A percentile compares a stretch with the other conserved stretches of the same genome.
These are phyloP conservation scores for Hydrolagus colliei DNA, from an alignment of 2,797 vertebrate genomes.

Conservation along the genomic window DNA sequence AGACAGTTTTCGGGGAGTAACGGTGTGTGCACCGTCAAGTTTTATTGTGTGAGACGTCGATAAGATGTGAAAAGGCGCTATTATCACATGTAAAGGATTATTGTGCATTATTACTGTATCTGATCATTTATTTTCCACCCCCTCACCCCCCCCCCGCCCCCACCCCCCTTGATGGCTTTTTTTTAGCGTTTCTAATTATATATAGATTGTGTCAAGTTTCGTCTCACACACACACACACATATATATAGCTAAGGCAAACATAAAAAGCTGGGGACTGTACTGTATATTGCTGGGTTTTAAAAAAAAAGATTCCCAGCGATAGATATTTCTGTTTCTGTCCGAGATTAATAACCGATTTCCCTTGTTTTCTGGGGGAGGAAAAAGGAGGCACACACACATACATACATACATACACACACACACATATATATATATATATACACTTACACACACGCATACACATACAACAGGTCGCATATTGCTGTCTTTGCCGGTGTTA, in stretches of 20 bases:
- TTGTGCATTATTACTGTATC: no score
- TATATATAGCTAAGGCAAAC: neutral
- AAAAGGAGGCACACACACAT: no score
- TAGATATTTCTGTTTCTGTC: neutral
- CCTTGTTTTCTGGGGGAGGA: no score
- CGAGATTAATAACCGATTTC: neutral
- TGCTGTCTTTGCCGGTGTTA: neutral
- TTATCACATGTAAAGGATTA: no score
- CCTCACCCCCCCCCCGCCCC: no score
- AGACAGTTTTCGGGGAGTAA: no score
- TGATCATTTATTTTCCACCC: constrained; percentile 18
- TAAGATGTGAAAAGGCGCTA: no score
- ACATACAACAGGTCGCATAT: neutral
- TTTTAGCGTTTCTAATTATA: constrained; percentile 7
- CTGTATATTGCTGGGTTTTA: neutral
- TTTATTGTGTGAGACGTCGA: no score
- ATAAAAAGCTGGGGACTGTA: neutral
- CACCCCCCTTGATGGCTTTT: neutral
- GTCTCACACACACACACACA: neutral
- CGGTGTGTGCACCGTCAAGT: no score
- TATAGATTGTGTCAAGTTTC: constrained; percentile 27
- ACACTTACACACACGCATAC: no score
- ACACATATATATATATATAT: neutral
- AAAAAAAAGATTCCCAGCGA: neutral
- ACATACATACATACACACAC: no score